phyloP scores from a whole-genome alignment of 2,797 vertebrate species.

The Premnoplex brunnescens region DNA sequence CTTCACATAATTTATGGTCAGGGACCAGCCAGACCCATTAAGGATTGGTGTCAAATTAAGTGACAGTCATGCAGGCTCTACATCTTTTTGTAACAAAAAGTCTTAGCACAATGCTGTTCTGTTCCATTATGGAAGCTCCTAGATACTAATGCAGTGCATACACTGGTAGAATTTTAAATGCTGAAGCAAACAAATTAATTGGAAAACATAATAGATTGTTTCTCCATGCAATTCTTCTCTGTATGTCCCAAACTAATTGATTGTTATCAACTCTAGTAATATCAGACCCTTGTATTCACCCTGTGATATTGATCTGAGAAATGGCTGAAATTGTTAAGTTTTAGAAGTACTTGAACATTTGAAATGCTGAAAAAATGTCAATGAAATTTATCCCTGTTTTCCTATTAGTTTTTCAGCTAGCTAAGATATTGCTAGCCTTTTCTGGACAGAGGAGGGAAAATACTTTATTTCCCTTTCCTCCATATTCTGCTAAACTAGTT shows the following conservation, averaged over 20 bases:
- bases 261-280: neutral
- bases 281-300: neutral
- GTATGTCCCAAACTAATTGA: neutral
- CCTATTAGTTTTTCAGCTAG: neutral
- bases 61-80: neutral
- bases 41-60: neutral
- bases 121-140: neutral
- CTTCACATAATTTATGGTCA: neutral
- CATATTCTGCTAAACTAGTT: neutral
- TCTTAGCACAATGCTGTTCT: rapidly evolving
- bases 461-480: neutral
- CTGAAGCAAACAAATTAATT: neutral
- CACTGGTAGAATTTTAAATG: neutral
- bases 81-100: neutral
- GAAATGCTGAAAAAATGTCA: neutral
- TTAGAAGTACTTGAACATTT: neutral
- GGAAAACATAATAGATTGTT: neutral
- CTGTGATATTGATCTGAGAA: neutral
- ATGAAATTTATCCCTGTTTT: neutral
- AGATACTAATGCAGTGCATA: neutral
- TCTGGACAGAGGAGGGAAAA: neutral
- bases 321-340: neutral
- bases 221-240: neutral
- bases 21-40: neutral
- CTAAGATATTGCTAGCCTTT: neutral